Percentiles rank a stretch among this genome's conserved stretches.
Evolutionary conservation across 2,888 invertebrate species (phyloP).

Genomic region (Tridacna crocea): DNA sequence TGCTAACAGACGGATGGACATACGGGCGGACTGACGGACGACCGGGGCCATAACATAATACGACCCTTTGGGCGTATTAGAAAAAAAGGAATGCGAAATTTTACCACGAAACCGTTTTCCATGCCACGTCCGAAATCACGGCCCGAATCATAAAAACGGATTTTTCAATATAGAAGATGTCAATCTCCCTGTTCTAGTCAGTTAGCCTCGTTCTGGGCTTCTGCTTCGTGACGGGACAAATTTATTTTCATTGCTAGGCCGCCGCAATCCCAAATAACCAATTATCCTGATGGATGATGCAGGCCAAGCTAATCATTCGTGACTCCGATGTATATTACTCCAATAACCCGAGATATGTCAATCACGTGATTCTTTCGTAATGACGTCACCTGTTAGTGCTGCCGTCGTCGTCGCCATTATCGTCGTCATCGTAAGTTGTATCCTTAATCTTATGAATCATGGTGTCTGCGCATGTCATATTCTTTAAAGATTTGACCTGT

Average conservation of each 20-base stretch:
- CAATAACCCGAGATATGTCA: neutral
- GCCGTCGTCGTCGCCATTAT: too few relatives aligned
- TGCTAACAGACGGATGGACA: too few relatives aligned
- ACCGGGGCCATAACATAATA: too few relatives aligned
- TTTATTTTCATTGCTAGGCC: conserved; percentile 33
- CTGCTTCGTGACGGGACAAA: conserved; percentile 34
- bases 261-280: conserved; percentile 25
- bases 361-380: neutral
- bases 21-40: too few relatives aligned
- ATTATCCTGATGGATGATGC: conserved; percentile 43
- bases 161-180: conserved; percentile 42
- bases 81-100: too few relatives aligned
- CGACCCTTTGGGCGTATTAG: too few relatives aligned
- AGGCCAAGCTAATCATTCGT: conserved; percentile 28
- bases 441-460: too few relatives aligned
- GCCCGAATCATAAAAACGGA: conserved; percentile 28
- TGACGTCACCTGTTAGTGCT: neutral
- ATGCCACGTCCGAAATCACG: neutral
- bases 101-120: too few relatives aligned
- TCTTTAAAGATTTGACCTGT: too few relatives aligned
- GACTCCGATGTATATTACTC: conserved; percentile 12
- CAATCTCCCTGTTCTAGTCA: conserved; percentile 24
- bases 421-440: too few relatives aligned
- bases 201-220: neutral
- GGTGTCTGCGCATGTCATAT: too few relatives aligned